Percentiles rank a stretch among this genome's conserved stretches.
Evolutionary conservation across 1,140 invertebrate genomes (phyloP).

Genomic region (Telenomus remus): DNA sequence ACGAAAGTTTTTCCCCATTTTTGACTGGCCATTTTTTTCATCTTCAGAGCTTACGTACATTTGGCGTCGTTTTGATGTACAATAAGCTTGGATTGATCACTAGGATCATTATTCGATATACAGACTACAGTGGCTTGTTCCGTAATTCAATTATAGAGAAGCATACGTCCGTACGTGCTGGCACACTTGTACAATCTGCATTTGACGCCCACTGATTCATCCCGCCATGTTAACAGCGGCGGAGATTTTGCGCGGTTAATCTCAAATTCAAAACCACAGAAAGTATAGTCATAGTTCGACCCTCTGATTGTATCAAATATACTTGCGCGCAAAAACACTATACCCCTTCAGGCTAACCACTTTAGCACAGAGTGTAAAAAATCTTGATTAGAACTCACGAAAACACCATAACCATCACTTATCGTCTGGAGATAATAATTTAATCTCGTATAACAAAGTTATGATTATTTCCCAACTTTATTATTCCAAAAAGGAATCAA

Average conservation of each 20-base stretch:
- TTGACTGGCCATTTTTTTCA: too few species aligned
- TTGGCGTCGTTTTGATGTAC: constrained; percentile 45
- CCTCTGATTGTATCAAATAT: constrained; percentile 14
- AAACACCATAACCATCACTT: constrained; percentile 27
- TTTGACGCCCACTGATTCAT: constrained; percentile 61
- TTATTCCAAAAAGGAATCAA: constrained; percentile 29
- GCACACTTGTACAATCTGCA: constrained; percentile 58
- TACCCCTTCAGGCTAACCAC: neutral
- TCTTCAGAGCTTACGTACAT: neutral
- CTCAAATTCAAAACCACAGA: constrained; percentile 48
- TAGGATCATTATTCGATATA: constrained; percentile 59
- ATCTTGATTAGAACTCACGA: neutral
- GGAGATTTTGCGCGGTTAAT: constrained; percentile 57
- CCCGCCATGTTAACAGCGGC: constrained; percentile 55
- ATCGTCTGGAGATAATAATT: constrained; percentile 1
- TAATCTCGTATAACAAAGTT: too few species aligned
- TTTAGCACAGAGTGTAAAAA: neutral
- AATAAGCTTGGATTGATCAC: constrained; percentile 47
- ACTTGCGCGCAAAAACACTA: constrained; percentile 6
- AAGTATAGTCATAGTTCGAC: constrained; percentile 40
- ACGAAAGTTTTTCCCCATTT: too few species aligned
- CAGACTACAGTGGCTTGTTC: constrained; percentile 58
- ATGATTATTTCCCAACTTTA: constrained; percentile 49
- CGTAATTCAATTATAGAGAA: constrained; percentile 61
- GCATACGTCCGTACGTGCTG: constrained; percentile 54